Percentiles rank a stretch among this genome's conserved stretches.
Conservation (phyloP, 2,113 vertebrate species). For the Ailurus styani region DNA sequence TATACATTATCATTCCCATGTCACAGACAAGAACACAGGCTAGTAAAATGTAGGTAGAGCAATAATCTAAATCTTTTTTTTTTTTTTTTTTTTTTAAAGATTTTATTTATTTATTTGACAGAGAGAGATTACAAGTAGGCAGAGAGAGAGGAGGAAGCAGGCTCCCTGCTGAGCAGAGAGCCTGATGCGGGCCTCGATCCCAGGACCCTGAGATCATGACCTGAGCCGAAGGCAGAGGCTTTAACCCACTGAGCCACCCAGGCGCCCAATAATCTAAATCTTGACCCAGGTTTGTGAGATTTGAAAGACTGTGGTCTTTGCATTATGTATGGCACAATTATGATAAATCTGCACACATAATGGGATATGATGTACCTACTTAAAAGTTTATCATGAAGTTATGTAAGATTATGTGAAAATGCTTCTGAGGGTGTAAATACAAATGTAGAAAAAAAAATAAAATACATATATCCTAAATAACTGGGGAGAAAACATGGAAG, state of each 20-base stretch:
- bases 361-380: background rate
- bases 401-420: background rate
- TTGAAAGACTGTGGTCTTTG: background rate
- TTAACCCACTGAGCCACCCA: too few species aligned
- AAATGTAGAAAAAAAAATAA: background rate
- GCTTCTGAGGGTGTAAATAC: background rate
- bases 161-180: too few species aligned
- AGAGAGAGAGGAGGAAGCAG: too few species aligned
- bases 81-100: too few species aligned
- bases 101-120: too few species aligned
- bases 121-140: too few species aligned
- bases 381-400: background rate
- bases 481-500: background rate
- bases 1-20: background rate
- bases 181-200: too few species aligned
- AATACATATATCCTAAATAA: background rate
- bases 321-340: background rate
- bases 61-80: too few species aligned
- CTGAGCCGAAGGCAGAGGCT: too few species aligned
- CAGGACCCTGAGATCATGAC: too few species aligned
- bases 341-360: background rate
- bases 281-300: background rate
- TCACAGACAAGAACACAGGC: background rate
- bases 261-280: background rate
- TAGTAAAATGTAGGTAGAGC: background rate